Evolutionary conservation across 2,797 vertebrate species (phyloP).

Genomic region (Octomys mimax): DNA sequence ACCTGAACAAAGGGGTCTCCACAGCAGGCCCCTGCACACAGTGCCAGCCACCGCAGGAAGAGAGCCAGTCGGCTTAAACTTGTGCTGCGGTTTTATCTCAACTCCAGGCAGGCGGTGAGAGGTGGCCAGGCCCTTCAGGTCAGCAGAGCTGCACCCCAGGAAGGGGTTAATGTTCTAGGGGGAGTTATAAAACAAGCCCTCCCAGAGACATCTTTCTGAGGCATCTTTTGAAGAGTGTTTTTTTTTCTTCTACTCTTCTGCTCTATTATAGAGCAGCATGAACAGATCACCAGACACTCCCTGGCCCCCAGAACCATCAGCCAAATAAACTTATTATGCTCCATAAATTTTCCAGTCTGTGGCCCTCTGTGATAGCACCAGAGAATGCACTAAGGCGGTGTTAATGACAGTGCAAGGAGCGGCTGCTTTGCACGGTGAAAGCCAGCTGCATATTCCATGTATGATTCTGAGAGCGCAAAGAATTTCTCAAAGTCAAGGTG

Average conservation of each 20-base stretch:
- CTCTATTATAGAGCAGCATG: not conserved
- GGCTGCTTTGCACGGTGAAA: slow-evolving; percentile 25
- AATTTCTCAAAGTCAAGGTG: slow-evolving; percentile 31
- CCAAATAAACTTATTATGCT: not conserved
- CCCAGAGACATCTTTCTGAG: not conserved
- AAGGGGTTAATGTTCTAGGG: not conserved
- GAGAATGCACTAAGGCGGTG: not conserved
- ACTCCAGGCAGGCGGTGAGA: too few relatives aligned
- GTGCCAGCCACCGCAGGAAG: not conserved
- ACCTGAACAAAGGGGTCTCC: not conserved
- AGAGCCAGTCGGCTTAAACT: not conserved
- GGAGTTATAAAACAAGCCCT: too few relatives aligned
- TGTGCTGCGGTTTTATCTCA: not conserved
- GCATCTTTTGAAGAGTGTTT: not conserved
- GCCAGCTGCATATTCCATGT: not conserved
- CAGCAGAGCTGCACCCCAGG: not conserved
- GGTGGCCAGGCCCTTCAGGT: not conserved
- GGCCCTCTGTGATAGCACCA: not conserved
- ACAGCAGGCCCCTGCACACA: not conserved
- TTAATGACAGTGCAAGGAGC: not conserved
- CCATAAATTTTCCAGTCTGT: not conserved
- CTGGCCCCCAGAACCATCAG: not conserved
- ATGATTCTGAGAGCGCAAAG: not conserved
- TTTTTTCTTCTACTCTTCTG: not conserved
- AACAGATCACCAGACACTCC: not conserved